Conservation (phyloP, 2,797 vertebrate species). For the Geotria australis region DNA sequence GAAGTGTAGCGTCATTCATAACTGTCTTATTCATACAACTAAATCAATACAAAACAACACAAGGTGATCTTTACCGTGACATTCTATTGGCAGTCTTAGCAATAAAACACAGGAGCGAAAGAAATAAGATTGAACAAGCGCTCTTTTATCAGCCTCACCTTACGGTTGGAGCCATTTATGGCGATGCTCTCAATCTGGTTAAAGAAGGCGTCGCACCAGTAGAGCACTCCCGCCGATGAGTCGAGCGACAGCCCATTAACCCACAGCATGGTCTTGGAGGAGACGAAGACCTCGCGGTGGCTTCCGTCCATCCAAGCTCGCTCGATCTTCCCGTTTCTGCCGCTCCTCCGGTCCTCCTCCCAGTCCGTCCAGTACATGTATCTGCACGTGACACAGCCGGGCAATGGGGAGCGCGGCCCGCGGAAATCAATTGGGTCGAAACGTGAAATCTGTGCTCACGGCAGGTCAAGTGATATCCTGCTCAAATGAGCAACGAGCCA, state of each 20-base stretch:
- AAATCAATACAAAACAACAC: no score
- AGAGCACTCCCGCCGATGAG: slow-evolving; percentile 47
- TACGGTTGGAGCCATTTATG: slow-evolving; percentile 50
- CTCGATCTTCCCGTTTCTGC: slow-evolving; percentile 74
- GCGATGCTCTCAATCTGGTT: slow-evolving; percentile 76
- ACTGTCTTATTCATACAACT: no score
- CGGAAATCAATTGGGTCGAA: no score
- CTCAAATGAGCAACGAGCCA: no score
- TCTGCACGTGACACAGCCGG: slow-evolving; percentile 11
- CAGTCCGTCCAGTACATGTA: slow-evolving; percentile 99
- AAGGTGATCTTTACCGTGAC: no score
- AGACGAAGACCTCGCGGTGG: slow-evolving; percentile 53
- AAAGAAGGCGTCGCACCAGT: slow-evolving; percentile 93
- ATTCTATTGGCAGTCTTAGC: no score
- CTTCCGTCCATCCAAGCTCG: slow-evolving; percentile 92
- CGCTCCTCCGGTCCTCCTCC: slow-evolving; percentile 87
- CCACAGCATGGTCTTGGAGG: slow-evolving; percentile 82
- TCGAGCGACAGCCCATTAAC: slow-evolving; percentile 81
- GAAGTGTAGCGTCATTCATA: no score
- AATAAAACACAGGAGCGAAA: no score
- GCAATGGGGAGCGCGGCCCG: no score
- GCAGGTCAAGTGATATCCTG: no score
- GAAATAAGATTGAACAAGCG: no score
- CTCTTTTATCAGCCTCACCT: slow-evolving; percentile 13
- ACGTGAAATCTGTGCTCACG: no score